A percentile compares a stretch with the other conserved stretches of the same genome.
Conservation (phyloP, 1,140 invertebrate genomes). For the Copidosoma floridanum region DNA sequence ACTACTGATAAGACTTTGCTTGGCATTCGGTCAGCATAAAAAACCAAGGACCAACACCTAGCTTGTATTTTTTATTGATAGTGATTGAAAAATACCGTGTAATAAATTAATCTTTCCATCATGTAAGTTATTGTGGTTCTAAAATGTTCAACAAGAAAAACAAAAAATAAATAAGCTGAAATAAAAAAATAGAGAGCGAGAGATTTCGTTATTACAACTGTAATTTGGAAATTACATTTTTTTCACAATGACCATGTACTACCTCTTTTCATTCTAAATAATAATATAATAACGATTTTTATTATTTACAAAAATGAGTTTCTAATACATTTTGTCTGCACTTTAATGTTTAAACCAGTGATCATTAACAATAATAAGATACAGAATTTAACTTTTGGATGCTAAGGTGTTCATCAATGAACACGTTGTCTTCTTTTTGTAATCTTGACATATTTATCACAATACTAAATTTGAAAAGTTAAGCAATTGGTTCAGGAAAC, state of each 20-base stretch:
- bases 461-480: not conserved
- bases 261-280: no score
- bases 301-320: constrained; percentile 20
- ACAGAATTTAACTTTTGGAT: constrained; percentile 4
- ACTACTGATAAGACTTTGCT: constrained; percentile 29
- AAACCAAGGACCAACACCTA: constrained; percentile 43
- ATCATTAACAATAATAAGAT: not conserved
- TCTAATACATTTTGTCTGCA: not conserved
- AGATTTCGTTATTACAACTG: no score
- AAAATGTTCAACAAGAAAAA: constrained; percentile 16
- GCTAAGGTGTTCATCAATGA: not conserved
- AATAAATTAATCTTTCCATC: constrained; percentile 8
- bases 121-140: constrained; percentile 20
- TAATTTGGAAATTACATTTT: not conserved
- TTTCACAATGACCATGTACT: no score
- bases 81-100: constrained; percentile 29
- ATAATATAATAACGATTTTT: constrained; percentile 17
- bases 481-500: constrained; percentile 14
- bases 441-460: not conserved
- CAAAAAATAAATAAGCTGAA: not conserved
- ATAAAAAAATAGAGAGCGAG: no score
- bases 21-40: constrained; percentile 42
- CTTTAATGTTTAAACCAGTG: no score
- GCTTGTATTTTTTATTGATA: constrained; percentile 45
- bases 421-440: constrained; percentile 7